Conservation (phyloP, 2,797 vertebrate species). For the Vultur gryphus region DNA sequence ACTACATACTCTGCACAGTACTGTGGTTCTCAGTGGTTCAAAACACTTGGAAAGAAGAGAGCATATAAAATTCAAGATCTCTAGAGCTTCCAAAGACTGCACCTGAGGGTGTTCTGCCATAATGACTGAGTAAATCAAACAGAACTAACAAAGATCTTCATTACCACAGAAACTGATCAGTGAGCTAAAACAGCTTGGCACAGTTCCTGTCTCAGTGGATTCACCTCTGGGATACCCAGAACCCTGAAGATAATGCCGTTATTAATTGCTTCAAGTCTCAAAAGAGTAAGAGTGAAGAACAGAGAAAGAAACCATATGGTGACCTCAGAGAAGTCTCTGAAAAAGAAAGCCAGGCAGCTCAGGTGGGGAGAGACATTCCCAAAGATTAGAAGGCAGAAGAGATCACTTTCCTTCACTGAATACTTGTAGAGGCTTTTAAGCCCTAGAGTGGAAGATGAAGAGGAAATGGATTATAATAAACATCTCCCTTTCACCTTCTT, state of each 20-base stretch:
- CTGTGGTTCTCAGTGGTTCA: not conserved
- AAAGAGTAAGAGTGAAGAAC: not conserved
- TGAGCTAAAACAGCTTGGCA: not conserved
- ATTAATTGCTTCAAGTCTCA: not conserved
- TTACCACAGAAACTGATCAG: not conserved
- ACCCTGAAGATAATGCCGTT: not conserved
- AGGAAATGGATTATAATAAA: conserved; percentile 30
- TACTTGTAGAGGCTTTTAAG: not conserved
- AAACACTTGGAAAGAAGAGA: not conserved
- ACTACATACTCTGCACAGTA: not conserved
- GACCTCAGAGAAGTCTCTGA: not conserved
- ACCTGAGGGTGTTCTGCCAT: not conserved
- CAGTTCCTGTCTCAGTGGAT: not conserved
- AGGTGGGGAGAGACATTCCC: not conserved
- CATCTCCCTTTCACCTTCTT: conserved; percentile 7
- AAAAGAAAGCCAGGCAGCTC: not conserved
- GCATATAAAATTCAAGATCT: not conserved
- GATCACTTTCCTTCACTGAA: not conserved
- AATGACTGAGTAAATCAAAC: not conserved
- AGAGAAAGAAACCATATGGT: conserved; percentile 39
- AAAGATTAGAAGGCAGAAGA: not conserved
- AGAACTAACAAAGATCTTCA: conserved; percentile 6
- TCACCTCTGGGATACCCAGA: not conserved
- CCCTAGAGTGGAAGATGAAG: not conserved
- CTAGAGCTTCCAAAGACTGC: not conserved